Base-by-base conservation (phyloP, 2,888 invertebrate species). In the Asteroscopus sphinx region DNA sequence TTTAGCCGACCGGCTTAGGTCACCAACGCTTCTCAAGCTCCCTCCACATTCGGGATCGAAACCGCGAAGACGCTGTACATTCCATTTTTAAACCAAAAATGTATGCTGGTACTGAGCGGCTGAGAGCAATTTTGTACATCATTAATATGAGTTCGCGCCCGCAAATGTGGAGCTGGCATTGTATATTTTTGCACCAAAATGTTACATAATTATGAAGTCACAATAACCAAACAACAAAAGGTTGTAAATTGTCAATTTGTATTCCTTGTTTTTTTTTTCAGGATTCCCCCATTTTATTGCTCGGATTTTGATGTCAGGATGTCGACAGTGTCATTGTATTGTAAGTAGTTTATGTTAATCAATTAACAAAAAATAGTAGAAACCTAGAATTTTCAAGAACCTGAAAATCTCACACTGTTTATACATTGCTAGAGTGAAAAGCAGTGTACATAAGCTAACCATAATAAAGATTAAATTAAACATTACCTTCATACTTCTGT, bases 1-100 rank as follows among this genome's bases (percentile, higher is more conserved):
- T 64, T 64, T 42, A 45, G 36, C 37, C 16, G 13, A 46, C 41
- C 28, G 37, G 59, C 59, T 44, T 40, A 25, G 42, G 35, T 48
- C 15, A 44, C 16, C 17, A 26, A 21, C 21, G 21, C 4, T 6
- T 21, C 28, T 28, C n/a, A n/a, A n/a, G n/a, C n/a, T n/a, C n/a
- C n/a, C n/a, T n/a, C n/a, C n/a, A n/a, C n/a, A n/a, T n/a, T n/a
- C n/a, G n/a, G n/a, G n/a, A n/a, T n/a, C n/a, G n/a, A n/a, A n/a
- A n/a, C n/a, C n/a, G n/a, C n/a, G n/a, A n/a, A n/a, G n/a, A n/a
- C n/a, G n/a, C n/a, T n/a, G n/a, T n/a, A n/a, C n/a, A n/a, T n/a
- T n/a, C n/a, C n/a, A n/a, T n/a, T n/a, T n/a, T n/a, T n/a, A n/a
- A n/a, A n/a, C n/a, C n/a, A n/a, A n/a, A n/a, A n/a, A n/a, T n/a